Percentiles rank a stretch among this genome's conserved stretches.
These are phyloP conservation scores for Parelbella ahira DNA, from an alignment of 2,888 invertebrate species.

Conservation along the genomic window DNA sequence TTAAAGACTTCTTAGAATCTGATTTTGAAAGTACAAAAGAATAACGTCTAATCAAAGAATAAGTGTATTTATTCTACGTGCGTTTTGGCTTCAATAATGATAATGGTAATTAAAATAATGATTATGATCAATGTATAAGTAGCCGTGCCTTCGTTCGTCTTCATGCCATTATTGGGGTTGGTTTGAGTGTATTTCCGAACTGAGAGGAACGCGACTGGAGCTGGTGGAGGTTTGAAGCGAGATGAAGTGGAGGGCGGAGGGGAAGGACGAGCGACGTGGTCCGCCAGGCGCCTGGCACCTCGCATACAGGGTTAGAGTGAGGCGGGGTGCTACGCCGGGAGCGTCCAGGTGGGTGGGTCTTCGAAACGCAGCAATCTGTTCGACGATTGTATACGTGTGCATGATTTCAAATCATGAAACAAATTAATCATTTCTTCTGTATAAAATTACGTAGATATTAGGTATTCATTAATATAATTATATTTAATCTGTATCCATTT, in stretches of 20 bases:
- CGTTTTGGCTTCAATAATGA: conserved; percentile 71
- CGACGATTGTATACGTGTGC: conserved; percentile 77
- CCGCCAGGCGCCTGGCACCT: conserved; percentile 42
- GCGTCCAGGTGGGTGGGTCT: conserved; percentile 59
- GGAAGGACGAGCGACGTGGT: conserved; percentile 21
- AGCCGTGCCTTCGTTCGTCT: conserved; percentile 79
- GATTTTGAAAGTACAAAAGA: conserved; percentile 78
- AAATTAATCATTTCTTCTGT: conserved; percentile 72
- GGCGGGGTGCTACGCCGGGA: conserved; percentile 39
- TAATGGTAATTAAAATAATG: conserved; percentile 27
- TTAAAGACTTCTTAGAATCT: conserved; percentile 79
- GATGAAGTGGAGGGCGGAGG: conserved; percentile 9
- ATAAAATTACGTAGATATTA: conserved; percentile 71
- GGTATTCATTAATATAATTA: conserved; percentile 77
- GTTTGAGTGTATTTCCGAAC: conserved; percentile 35
- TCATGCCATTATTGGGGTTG: conserved; percentile 50
- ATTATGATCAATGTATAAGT: conserved; percentile 66
- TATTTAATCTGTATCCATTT: conserved; percentile 78
- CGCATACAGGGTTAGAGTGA: conserved; percentile 65
- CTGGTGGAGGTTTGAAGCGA: conserved; percentile 30
- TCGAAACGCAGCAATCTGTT: conserved; percentile 62
- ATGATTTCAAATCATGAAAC: conserved; percentile 76
- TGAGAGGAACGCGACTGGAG: conserved; percentile 29
- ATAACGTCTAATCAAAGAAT: conserved; percentile 69
- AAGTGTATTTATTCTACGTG: conserved; percentile 70